Base-by-base conservation (phyloP, 64 coral and sea anemone species). In the Anthopleura sola region DNA sequence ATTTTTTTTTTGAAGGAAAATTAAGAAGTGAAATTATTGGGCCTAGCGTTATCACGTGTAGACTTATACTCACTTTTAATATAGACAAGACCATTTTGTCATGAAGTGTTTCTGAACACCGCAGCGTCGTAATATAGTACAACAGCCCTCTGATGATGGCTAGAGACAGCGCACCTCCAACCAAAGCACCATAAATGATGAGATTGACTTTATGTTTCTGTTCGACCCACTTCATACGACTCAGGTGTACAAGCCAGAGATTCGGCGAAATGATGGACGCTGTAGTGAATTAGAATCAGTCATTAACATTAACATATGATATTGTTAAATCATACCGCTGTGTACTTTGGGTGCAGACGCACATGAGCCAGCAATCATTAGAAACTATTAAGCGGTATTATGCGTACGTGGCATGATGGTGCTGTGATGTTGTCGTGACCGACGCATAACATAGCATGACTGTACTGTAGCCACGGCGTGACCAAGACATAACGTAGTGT, bases 201-300 rank as follows among this genome's bases (percentile, higher is more conserved):
- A 97, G 91, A 60, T 97, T 97, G 19, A 97, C 75, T 84, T 97
- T 97, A 83, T 93, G 90, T 47, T 97, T 97, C 62, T 97, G 94
- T 77, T 92, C 91, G 6, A 86, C 78, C 94, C 94, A 97, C 51
- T 97, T 97, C 87, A 92, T 86, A 48, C 94, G 66, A 49, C 90
- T 90, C 40, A 97, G 49, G 81, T 97, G 94, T 13, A 97, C 94
- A 16, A 97, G 79, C 94, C 94, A 97, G 28, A 97, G 85, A 79
- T 97, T 97, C 0, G 94, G 94, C 21, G 94, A 97, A 82, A 97
- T 97, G 15, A 97, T 97, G 23, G 94, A 92, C 20, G 88, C 94
- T 97, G 55, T 15, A 40, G 49, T 48, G 78, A 54, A 82, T 21
- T 62, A n/a, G 6, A 62, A 26, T 13, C 21, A 3, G 58, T 44